phyloP scores from a whole-genome alignment of 2,113 vertebrate genomes.

The Colinus virginianus region DNA sequence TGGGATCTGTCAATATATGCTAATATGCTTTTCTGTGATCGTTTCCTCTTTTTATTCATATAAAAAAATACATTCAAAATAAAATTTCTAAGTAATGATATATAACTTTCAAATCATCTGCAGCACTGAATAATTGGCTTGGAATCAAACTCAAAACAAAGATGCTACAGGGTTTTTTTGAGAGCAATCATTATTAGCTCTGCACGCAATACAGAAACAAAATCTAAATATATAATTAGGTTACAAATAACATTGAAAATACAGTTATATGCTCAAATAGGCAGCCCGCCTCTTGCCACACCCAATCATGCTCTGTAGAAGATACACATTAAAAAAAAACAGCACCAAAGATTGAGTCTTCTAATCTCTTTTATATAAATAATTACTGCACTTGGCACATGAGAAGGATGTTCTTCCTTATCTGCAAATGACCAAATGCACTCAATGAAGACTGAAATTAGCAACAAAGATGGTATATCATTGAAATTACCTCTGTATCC shows the following conservation, averaged over 20 bases:
- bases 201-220: background rate
- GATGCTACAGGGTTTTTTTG: background rate
- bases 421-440: background rate
- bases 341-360: background rate
- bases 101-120: background rate
- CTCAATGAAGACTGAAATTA: background rate
- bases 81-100: background rate
- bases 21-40: background rate
- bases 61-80: background rate
- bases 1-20: background rate
- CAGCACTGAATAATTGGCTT: background rate
- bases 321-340: background rate
- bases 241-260: slow-evolving; percentile 18
- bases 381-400: background rate
- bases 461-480: background rate
- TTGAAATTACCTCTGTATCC: background rate
- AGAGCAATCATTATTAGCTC: background rate
- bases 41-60: background rate
- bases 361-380: background rate
- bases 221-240: slow-evolving; percentile 1
- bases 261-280: background rate
- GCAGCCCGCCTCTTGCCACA: background rate
- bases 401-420: background rate
- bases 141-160: background rate
- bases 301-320: background rate